These are phyloP conservation scores for Girardinichthys multiradiatus DNA, from an alignment of 2,113 vertebrate genomes.

Conservation along the genomic window DNA sequence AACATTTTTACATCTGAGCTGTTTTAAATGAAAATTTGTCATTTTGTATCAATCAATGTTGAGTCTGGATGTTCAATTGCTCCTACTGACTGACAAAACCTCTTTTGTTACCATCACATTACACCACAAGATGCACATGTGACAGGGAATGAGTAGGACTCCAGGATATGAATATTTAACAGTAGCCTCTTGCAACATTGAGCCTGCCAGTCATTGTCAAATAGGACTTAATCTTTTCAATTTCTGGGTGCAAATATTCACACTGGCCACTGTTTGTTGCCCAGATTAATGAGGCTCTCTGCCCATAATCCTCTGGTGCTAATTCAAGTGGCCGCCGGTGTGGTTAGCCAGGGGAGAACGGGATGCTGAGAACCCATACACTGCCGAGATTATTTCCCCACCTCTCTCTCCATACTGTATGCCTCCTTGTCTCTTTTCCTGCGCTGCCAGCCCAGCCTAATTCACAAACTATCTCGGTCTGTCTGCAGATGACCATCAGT, in stretches of 20 bases:
- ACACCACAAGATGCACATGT: conserved; percentile 18
- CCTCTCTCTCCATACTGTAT: neutral
- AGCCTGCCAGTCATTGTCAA: conserved; percentile 99
- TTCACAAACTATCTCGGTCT: conserved; percentile 17
- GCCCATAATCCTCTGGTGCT: conserved; percentile 98
- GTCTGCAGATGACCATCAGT: conserved; percentile 33
- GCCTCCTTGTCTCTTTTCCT: conserved; percentile 15
- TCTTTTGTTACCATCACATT: conserved; percentile 29
- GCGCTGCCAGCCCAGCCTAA: conserved; percentile 26
- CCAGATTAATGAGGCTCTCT: conserved; percentile 98
- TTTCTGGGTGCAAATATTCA: conserved; percentile 99
- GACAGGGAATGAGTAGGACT: conserved; percentile 55
- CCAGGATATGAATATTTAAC: conserved; percentile 99
- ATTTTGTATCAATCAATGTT: conserved; percentile 9
- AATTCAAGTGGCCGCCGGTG: conserved; percentile 97
- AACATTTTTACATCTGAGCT: neutral
- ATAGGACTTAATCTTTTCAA: conserved; percentile 99
- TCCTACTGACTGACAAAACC: conserved; percentile 15
- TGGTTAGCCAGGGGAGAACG: conserved; percentile 80
- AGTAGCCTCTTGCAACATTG: conserved; percentile 94
- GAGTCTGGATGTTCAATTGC: conserved; percentile 4
- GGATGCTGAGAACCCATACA: conserved; percentile 86
- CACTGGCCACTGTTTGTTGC: conserved; percentile 99
- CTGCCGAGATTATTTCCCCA: conserved; percentile 84
- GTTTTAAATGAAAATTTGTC: conserved; percentile 5